phyloP scores from a whole-genome alignment of 1,140 invertebrate genomes.

The Drosophila lacteicornis region DNA sequence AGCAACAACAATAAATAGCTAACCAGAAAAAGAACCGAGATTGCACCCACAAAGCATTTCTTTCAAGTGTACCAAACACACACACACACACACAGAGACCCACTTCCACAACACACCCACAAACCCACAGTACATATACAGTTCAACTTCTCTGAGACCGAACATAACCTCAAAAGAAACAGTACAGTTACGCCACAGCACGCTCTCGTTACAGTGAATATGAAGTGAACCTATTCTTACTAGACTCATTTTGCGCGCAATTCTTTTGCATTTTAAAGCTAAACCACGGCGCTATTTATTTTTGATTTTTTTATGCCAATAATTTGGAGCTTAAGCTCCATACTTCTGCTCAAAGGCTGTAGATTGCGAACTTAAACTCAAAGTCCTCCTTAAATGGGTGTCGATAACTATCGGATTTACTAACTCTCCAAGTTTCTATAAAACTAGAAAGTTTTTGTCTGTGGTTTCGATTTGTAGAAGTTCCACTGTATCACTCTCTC shows the following conservation, averaged over 20 bases:
- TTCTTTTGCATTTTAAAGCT: slow-evolving; percentile 7
- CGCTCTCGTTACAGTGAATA: slow-evolving; percentile 12
- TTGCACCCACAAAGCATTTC: slow-evolving; percentile 27
- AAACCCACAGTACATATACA: slow-evolving; percentile 28
- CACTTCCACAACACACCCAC: slow-evolving; percentile 7
- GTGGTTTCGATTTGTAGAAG: slow-evolving; percentile 23
- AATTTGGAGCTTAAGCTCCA: background rate
- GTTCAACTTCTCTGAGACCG: slow-evolving; percentile 24
- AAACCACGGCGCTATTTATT: slow-evolving; percentile 2
- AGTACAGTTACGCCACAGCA: slow-evolving; percentile 6
- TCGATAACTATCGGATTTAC: too few relatives aligned
- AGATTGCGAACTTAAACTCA: background rate
- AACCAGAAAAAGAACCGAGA: slow-evolving; percentile 20
- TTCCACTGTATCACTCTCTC: slow-evolving; percentile 26
- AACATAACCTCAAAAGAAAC: slow-evolving; percentile 7
- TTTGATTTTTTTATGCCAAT: background rate
- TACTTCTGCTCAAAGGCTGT: background rate
- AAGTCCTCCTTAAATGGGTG: background rate
- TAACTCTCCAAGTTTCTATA: background rate
- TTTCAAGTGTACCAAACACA: slow-evolving; percentile 31
- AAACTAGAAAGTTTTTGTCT: background rate
- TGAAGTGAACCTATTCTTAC: background rate
- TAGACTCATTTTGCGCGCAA: slow-evolving; percentile 6
- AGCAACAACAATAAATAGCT: slow-evolving; percentile 18
- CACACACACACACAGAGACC: background rate